A percentile compares a stretch with the other conserved stretches of the same genome.
Evolutionary conservation across 1,140 invertebrate species (phyloP).

Genomic region (Micrasema minimum): DNA sequence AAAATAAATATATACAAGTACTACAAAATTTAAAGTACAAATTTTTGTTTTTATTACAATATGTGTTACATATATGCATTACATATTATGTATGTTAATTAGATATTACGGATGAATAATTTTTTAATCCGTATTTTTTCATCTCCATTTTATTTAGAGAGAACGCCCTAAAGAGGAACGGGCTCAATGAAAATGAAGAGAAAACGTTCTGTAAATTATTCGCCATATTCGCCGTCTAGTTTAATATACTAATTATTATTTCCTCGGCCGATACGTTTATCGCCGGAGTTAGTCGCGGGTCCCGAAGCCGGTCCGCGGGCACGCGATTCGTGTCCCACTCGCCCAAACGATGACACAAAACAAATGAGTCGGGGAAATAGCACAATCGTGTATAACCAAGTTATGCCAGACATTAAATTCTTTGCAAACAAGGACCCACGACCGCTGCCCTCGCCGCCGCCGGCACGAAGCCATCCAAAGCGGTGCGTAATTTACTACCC

Average conservation of each 20-base stretch:
- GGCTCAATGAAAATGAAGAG: too few relatives aligned
- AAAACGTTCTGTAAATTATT: neutral
- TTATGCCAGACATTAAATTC: conserved; percentile 46
- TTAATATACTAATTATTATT: neutral
- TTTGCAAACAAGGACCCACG: conserved; percentile 32
- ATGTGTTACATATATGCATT: too few relatives aligned
- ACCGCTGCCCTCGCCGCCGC: neutral
- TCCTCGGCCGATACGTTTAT: neutral
- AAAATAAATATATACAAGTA: too few relatives aligned
- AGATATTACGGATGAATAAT: too few relatives aligned
- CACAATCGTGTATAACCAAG: conserved; percentile 39
- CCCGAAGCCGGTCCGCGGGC: conserved; percentile 36
- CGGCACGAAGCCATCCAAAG: conserved; percentile 13
- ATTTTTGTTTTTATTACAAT: too few relatives aligned
- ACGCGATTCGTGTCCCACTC: too few relatives aligned
- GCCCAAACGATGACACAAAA: conserved; percentile 48
- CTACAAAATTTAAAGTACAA: too few relatives aligned
- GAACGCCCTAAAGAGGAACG: too few relatives aligned
- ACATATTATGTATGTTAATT: too few relatives aligned
- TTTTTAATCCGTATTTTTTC: too few relatives aligned
- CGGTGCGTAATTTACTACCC: conserved; percentile 41
- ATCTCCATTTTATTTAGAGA: too few relatives aligned
- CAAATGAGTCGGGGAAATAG: conserved; percentile 43
- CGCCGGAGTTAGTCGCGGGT: neutral
- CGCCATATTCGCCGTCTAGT: neutral